Evolutionary conservation across 2,888 invertebrate species (phyloP).

Genomic region (Polyommatus icarus): DNA sequence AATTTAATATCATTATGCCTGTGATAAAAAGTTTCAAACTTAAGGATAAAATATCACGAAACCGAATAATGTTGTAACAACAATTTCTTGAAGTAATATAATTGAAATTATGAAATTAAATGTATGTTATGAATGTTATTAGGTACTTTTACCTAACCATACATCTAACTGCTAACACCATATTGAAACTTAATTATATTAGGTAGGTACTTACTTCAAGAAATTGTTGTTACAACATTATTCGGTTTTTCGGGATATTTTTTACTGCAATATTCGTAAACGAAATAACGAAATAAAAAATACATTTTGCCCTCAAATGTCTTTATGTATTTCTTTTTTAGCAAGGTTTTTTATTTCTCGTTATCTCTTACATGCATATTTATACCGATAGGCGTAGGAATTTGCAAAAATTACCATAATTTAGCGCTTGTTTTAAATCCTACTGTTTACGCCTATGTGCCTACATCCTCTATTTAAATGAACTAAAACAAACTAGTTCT

Average conservation of each 20-base stretch:
- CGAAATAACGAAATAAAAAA: too few species aligned
- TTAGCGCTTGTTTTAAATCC: background rate
- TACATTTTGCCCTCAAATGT: too few species aligned
- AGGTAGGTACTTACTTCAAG: too few species aligned
- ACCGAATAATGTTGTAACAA: background rate
- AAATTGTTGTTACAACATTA: too few species aligned
- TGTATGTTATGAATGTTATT: too few species aligned
- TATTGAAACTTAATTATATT: too few species aligned
- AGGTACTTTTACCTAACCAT: background rate
- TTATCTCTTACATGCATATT: background rate
- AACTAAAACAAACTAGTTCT: slow-evolving; percentile 17
- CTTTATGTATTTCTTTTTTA: background rate
- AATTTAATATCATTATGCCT: too few species aligned
- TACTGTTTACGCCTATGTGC: slow-evolving; percentile 7
- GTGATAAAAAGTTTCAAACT: background rate
- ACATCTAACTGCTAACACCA: too few species aligned
- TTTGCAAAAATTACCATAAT: background rate
- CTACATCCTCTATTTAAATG: slow-evolving; percentile 16
- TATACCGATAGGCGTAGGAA: background rate
- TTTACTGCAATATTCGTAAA: too few species aligned
- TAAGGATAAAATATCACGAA: background rate
- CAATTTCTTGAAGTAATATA: too few species aligned
- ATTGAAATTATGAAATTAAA: too few species aligned
- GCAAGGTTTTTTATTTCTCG: background rate
- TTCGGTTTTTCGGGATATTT: background rate